Percentiles rank a stretch among this genome's conserved stretches.
These are phyloP conservation scores for Megaceryle alcyon DNA, from an alignment of 2,797 vertebrate genomes.

Conservation along the genomic window DNA sequence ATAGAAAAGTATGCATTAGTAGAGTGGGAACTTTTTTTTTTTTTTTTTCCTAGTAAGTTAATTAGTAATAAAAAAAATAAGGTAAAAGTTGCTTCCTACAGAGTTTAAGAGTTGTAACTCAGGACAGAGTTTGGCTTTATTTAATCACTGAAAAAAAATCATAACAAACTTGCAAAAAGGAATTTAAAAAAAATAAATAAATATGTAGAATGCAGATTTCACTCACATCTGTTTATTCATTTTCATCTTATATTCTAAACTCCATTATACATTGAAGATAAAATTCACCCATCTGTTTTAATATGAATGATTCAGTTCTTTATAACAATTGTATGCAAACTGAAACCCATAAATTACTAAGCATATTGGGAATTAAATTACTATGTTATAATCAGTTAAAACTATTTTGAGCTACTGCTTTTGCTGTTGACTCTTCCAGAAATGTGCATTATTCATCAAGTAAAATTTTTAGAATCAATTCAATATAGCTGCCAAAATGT, in stretches of 20 bases:
- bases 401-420: background rate
- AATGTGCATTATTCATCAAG: background rate
- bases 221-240: conserved; percentile 25
- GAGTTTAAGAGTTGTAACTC: background rate
- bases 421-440: background rate
- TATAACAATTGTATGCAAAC: background rate
- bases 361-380: background rate
- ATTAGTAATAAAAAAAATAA: background rate
- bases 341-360: background rate
- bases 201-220: background rate
- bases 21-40: background rate
- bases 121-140: background rate
- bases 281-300: conserved; percentile 26
- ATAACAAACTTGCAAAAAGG: background rate
- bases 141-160: background rate
- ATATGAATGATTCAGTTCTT: conserved; percentile 14
- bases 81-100: background rate
- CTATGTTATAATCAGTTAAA: background rate
- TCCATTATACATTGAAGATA: background rate
- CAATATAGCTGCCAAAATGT: background rate
- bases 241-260: background rate
- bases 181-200: background rate
- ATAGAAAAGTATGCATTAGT: background rate
- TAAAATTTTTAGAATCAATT: background rate
- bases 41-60: background rate